Evolutionary conservation across 2,113 vertebrate genomes (phyloP), one percentile per base, ranked within the genome.

Genomic region (Hymenochirus boettgeri): DNA sequence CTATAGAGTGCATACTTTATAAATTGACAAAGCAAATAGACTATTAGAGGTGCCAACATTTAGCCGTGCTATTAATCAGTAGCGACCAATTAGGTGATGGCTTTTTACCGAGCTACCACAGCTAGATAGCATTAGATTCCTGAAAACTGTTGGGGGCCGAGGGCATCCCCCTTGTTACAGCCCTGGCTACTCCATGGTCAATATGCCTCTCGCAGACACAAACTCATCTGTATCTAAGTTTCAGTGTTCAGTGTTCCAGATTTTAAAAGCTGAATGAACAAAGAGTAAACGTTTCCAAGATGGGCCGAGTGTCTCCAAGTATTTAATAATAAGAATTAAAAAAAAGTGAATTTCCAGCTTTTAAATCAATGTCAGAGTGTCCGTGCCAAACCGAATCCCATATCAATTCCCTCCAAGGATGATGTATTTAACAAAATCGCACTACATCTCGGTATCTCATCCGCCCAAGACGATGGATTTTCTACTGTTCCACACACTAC

Each of bases 281-380:
- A 42, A 42, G 39, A 42, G 39, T n/a, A 42, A 42, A 42, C 11
- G 6, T 17, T 42, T 42, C 39, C 55, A 13, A 17, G 31, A 22
- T 37, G 55, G 27, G 55, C 22, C 22, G 12, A 10, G 62, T 55
- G 35, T 35, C n/a, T 55, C 62, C 62, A 64, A 46, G 25, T 45
- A 42, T n/a, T 25, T 33, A 56, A 56, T 56, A 42, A 50, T 33
- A 51, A 47, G 57, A 29, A 57, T 51, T 33, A 31, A 39, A 21
- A 67, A 35, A 58, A 61, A 61, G 29, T 18, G 17, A 42, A 48
- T 26, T 56, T 62, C 59, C 48, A 61, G 65, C 48, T 69, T 47
- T 60, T 69, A 54, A 29, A 50, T 69, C 65, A 61, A 27, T 39
- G 23, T 52, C 45, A 47, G 55, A 15, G 46, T 15, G 23, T 59